These are phyloP conservation scores for Sterrhoptilus dennistouni DNA, from an alignment of 2,113 vertebrate species.

Conservation along the genomic window DNA sequence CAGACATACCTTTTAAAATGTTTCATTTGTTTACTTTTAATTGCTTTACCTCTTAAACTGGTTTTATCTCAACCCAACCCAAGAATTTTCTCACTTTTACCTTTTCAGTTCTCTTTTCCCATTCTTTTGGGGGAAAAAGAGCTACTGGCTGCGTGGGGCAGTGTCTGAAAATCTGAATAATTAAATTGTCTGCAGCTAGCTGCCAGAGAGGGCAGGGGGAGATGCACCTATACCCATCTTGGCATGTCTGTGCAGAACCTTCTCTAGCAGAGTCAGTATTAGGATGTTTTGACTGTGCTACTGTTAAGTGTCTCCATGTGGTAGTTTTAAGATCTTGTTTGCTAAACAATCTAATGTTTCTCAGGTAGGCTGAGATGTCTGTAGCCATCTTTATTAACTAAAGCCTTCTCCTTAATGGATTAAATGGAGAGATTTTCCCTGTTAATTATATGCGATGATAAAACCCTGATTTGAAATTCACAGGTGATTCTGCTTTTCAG, in stretches of 20 bases:
- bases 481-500: background rate
- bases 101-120: background rate
- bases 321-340: background rate
- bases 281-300: background rate
- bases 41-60: background rate
- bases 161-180: background rate
- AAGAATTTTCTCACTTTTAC: background rate
- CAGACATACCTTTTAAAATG: background rate
- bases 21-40: background rate
- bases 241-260: background rate
- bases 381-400: background rate
- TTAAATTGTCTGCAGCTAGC: background rate
- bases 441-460: background rate
- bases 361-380: background rate
- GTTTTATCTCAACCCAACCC: background rate
- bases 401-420: background rate
- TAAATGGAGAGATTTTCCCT: background rate
- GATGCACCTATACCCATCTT: background rate
- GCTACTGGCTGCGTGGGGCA: background rate
- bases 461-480: background rate
- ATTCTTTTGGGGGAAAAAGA: accelerated
- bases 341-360: background rate
- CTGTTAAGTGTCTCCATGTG: background rate
- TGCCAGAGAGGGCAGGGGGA: background rate
- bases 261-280: background rate